Conservation (phyloP, 2,888 invertebrate genomes). For the Autographa pulchrina region DNA sequence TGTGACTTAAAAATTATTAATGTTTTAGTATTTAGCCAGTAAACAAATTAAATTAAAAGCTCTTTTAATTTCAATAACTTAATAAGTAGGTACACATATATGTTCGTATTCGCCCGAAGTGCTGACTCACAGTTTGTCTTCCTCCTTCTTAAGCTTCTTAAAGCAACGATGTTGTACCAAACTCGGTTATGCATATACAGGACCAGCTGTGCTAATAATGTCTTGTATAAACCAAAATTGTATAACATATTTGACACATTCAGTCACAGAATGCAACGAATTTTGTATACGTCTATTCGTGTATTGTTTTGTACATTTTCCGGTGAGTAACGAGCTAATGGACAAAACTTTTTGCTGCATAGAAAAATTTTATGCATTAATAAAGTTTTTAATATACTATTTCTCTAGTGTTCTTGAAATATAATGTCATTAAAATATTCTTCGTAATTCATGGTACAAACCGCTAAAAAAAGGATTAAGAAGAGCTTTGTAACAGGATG, state of each 20-base stretch:
- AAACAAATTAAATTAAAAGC: not conserved
- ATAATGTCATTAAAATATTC: not conserved
- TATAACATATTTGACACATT: constrained; percentile 32
- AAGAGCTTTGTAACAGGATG: not conserved
- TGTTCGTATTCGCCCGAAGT: constrained; percentile 5
- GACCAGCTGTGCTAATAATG: constrained; percentile 49
- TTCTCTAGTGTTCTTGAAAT: not conserved
- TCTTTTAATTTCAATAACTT: not conserved
- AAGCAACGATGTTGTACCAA: constrained; percentile 36
- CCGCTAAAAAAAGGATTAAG: not conserved
- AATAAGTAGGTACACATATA: not conserved
- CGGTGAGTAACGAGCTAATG: constrained; percentile 9
- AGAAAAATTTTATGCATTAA: not conserved
- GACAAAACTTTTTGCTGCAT: not conserved
- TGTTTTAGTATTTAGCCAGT: no score
- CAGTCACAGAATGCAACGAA: constrained; percentile 26
- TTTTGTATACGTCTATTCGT: not conserved
- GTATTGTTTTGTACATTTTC: not conserved
- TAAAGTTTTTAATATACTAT: not conserved
- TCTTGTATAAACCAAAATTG: constrained; percentile 14
- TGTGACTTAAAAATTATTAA: no score
- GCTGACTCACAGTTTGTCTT: constrained; percentile 44
- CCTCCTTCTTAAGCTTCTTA: constrained; percentile 54
- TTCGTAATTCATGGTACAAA: not conserved
- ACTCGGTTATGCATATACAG: constrained; percentile 31